A percentile compares a stretch with the other conserved stretches of the same genome.
Evolutionary conservation across 2,113 vertebrate species (phyloP).

Genomic region (Crypturellus undulatus): DNA sequence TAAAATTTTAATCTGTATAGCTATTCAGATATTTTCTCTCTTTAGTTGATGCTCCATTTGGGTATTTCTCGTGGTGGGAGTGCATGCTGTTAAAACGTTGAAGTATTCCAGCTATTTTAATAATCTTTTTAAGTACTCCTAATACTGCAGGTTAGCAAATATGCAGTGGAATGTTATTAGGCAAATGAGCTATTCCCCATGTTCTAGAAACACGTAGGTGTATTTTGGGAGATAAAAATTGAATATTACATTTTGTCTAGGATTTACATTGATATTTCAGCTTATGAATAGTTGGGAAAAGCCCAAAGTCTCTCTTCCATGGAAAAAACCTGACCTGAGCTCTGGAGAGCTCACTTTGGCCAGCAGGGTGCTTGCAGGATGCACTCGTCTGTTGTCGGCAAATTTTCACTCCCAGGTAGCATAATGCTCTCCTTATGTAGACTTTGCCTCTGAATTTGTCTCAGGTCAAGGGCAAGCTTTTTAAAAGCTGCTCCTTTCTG

Average conservation of each 20-base stretch:
- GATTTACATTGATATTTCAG: neutral
- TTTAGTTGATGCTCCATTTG: neutral
- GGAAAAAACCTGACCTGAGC: neutral
- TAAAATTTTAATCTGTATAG: neutral
- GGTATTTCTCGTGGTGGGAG: neutral
- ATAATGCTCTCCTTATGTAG: neutral
- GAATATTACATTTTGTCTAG: neutral
- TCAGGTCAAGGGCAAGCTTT: neutral
- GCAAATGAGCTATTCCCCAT: neutral
- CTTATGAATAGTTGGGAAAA: neutral
- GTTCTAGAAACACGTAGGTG: neutral
- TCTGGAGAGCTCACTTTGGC: neutral
- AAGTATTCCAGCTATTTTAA: neutral
- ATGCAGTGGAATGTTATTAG: neutral
- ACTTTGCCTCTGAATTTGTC: neutral
- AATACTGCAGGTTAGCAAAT: neutral
- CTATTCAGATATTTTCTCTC: neutral
- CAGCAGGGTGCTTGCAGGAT: fast-evolving
- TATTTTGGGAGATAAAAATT: neutral
- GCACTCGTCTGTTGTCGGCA: fast-evolving
- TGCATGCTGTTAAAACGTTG: neutral
- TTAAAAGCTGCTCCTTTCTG: neutral
- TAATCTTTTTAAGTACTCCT: neutral
- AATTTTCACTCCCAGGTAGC: fast-evolving
- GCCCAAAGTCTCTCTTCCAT: neutral